A percentile compares a stretch with the other conserved stretches of the same genome.
Evolutionary conservation across 2,888 invertebrate genomes (phyloP).

Genomic region (Mesochorus sp.): DNA sequence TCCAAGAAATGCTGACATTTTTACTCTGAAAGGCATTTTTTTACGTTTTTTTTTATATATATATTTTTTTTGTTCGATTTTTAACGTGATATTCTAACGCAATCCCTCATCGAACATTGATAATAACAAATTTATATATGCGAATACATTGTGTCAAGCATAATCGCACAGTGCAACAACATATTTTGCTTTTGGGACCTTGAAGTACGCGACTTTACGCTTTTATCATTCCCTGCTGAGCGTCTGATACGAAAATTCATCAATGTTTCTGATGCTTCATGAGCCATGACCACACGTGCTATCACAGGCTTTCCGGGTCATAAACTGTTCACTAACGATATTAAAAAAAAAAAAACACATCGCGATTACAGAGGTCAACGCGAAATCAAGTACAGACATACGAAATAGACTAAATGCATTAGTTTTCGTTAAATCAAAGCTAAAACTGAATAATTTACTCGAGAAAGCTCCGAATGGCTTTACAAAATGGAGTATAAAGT

Average conservation of each 20-base stretch:
- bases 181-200: background rate
- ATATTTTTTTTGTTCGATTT: background rate
- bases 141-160: background rate
- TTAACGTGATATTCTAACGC: background rate
- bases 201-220: background rate
- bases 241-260: background rate
- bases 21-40: no score
- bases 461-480: background rate
- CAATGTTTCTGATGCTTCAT: background rate
- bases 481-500: no score
- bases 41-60: no score
- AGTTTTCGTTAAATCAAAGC: background rate
- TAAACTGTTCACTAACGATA: background rate
- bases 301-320: constrained; percentile 21
- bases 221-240: background rate
- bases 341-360: no score
- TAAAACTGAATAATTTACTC: background rate
- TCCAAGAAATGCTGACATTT: no score
- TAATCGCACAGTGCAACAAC: background rate
- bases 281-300: background rate
- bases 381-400: background rate
- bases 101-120: background rate
- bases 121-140: background rate
- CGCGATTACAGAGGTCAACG: constrained; percentile 38
- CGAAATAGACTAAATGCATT: background rate